Base-by-base conservation (phyloP, 2,113 vertebrate genomes). In the Psettodes erumei region DNA sequence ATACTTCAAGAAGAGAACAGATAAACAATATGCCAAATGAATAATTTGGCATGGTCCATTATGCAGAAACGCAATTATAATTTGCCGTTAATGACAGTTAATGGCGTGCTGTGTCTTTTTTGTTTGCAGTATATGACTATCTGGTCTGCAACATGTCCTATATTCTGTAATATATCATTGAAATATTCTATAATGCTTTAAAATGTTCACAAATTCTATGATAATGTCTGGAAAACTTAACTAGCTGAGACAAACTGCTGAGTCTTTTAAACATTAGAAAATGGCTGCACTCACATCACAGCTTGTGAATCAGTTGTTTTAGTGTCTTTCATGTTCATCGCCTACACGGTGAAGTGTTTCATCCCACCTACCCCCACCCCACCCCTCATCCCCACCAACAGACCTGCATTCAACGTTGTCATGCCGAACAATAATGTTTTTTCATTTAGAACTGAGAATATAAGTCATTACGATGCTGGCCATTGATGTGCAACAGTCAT, bases 401-500 rank as follows among this genome's bases (percentile, higher is more conserved):
- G n/a, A 48, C 55, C 32, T 13, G 4, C 12, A n/a, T n/a, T n/a
- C n/a, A n/a, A n/a, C n/a, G 1, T 7, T 80, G 18, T 30, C n/a
- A 0, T 19, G 47, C 42, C 19, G 0, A 61, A 74, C 67, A 79
- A 60, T 62, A 64, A 40, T 37, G 7, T 35, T 54, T 28, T 32
- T 75, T 65, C n/a, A 50, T 83, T 77, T 63, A 16, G n/a, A 23
- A 48, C 15, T 21, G 50, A 40, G 63, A 61, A 60, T 62, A 21
- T 47, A 43, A 54, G 38, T 45, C 33, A 23, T 35, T 30, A 37
- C 72, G 48, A 21, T 69, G 33, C 33, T 53, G 48, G 35, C 54
- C 66, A 75, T 15, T 77, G 66, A 79, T 77, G 74, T 59, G 19
- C 8, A 37, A 48, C 11, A 61, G 43, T 55, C 66, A 35, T 50